A percentile compares a stretch with the other conserved stretches of the same genome.
These are phyloP conservation scores for Dromiciops gliroides DNA, from an alignment of 2,113 vertebrate species.

Conservation along the genomic window DNA sequence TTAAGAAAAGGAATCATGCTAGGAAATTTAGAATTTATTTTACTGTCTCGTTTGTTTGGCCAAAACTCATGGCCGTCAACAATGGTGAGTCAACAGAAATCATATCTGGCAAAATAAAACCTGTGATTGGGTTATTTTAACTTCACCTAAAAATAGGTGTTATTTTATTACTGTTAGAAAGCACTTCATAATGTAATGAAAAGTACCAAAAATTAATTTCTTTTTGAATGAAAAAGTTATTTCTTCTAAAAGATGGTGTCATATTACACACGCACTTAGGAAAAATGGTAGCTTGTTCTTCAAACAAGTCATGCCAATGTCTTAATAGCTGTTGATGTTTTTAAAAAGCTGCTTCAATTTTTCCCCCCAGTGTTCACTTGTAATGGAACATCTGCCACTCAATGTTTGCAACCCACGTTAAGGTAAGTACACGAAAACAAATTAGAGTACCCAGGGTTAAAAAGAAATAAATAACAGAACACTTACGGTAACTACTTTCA, in stretches of 20 bases:
- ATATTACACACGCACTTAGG: background rate
- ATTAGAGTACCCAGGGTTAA: slow-evolving; percentile 51
- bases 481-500: slow-evolving; percentile 99
- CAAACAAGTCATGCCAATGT: background rate
- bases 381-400: slow-evolving; percentile 27
- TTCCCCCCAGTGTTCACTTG: no score
- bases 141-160: slow-evolving; percentile 42
- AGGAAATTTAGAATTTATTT: slow-evolving; percentile 38
- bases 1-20: slow-evolving; percentile 21
- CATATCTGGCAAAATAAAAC: background rate
- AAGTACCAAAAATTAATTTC: slow-evolving; percentile 35
- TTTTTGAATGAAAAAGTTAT: slow-evolving; percentile 35
- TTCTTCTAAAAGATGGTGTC: slow-evolving; percentile 19
- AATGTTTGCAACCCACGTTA: slow-evolving; percentile 56
- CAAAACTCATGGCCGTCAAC: slow-evolving; percentile 1
- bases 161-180: slow-evolving; percentile 42
- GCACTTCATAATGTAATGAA: slow-evolving; percentile 35
- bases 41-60: slow-evolving; percentile 29
- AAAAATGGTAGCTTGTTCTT: background rate
- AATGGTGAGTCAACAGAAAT: slow-evolving; percentile 3
- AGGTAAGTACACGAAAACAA: slow-evolving; percentile 26
- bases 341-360: background rate
- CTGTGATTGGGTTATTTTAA: background rate
- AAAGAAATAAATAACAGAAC: slow-evolving; percentile 79
- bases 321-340: background rate